These are phyloP conservation scores for Lagorchestes hirsutus DNA, from an alignment of 2,797 vertebrate species.

Conservation along the genomic window DNA sequence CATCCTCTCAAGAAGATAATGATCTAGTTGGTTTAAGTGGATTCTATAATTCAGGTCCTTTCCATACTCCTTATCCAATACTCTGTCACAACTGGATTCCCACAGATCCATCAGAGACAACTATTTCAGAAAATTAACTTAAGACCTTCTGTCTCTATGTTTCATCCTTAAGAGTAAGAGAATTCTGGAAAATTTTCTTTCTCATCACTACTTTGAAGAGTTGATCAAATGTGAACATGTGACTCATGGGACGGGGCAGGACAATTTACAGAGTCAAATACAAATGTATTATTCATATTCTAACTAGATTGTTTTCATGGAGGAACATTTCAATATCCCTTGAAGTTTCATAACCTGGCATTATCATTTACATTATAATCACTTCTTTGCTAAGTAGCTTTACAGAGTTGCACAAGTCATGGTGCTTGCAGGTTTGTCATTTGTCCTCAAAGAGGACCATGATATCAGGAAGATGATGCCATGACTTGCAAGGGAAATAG, in stretches of 20 bases:
- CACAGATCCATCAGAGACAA: not conserved
- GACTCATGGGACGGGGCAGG: not conserved
- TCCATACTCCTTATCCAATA: no score
- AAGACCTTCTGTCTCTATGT: no score
- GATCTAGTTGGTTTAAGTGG: no score
- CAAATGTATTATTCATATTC: not conserved
- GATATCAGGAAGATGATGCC: no score
- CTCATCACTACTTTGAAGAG: not conserved
- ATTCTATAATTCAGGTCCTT: no score
- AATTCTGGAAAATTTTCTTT: no score
- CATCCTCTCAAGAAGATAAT: no score
- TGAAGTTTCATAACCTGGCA: not conserved
- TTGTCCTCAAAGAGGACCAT: no score
- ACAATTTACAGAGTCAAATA: not conserved
- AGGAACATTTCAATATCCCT: not conserved
- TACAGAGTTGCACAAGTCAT: not conserved
- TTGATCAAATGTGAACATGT: not conserved
- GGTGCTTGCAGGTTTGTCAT: not conserved
- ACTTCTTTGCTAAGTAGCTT: not conserved
- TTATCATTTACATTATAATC: not conserved
- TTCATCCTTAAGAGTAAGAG: no score
- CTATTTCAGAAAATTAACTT: not conserved
- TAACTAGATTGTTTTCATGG: not conserved
- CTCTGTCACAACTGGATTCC: not conserved
- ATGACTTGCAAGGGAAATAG: no score